These are phyloP conservation scores for Colletes gigas DNA, from an alignment of 1,140 invertebrate species.

Conservation along the genomic window DNA sequence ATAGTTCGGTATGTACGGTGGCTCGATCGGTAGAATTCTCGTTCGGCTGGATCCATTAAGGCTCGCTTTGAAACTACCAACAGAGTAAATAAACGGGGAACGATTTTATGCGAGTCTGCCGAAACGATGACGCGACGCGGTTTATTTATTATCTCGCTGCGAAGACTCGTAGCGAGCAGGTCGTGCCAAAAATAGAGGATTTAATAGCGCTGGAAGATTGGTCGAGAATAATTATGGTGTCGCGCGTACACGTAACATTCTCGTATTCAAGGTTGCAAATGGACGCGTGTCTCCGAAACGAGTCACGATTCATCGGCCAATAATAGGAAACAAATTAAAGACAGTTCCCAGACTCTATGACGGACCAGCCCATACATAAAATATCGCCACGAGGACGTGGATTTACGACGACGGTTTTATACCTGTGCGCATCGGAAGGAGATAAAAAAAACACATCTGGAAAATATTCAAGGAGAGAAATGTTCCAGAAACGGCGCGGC, in stretches of 20 bases:
- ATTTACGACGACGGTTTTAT: slow-evolving; percentile 1
- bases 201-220: slow-evolving; percentile 4
- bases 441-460: no score
- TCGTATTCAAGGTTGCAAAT: not conserved
- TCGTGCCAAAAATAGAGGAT: not conserved
- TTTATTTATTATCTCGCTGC: not conserved
- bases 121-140: not conserved
- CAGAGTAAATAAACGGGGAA: not conserved
- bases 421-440: not conserved
- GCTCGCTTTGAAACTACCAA: not conserved
- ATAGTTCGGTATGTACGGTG: no score
- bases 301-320: not conserved
- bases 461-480: not conserved
- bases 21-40: not conserved
- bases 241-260: not conserved
- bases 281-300: not conserved
- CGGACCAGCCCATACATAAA: not conserved
- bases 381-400: not conserved
- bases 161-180: not conserved
- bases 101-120: not conserved
- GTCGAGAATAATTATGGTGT: slow-evolving; percentile 4
- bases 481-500: slow-evolving; percentile 34
- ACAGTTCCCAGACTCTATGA: not conserved
- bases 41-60: not conserved
- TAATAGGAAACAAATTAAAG: not conserved